phyloP scores from a whole-genome alignment of 2,797 vertebrate genomes.

The Paedocypris micromegethes region DNA sequence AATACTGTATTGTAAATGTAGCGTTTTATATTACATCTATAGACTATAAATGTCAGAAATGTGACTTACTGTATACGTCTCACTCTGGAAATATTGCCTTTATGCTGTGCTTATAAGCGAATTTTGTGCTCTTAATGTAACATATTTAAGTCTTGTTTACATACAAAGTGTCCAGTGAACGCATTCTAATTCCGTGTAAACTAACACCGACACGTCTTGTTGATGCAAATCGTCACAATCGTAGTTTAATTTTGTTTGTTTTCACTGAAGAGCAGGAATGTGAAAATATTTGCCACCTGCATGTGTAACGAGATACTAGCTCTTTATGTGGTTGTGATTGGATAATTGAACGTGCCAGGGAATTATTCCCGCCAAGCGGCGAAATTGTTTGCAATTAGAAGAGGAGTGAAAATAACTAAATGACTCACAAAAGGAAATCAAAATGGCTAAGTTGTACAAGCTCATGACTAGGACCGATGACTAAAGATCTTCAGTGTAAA shows the following conservation, averaged over 20 bases:
- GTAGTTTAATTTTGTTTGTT: not conserved
- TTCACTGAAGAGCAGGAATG: not conserved
- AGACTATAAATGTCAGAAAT: not conserved
- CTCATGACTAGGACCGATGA: not conserved
- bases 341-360: not conserved
- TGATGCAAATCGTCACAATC: too few relatives aligned
- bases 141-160: not conserved
- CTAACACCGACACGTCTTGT: too few relatives aligned
- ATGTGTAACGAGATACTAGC: not conserved
- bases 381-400: conserved; percentile 5
- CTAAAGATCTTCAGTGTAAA: not conserved
- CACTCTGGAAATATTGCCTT: not conserved
- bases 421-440: not conserved
- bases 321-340: conserved; percentile 7
- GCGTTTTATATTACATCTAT: not conserved
- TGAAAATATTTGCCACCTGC: conserved; percentile 12
- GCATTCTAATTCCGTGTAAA: too few relatives aligned
- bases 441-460: not conserved
- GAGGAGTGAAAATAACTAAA: not conserved
- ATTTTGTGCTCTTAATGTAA: not conserved
- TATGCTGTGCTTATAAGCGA: not conserved
- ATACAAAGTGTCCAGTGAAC: not conserved
- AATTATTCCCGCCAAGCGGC: not conserved
- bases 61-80: not conserved
- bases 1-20: conserved; percentile 2